Percentiles rank a stretch among this genome's conserved stretches.
Conservation (phyloP, 2,797 vertebrate genomes). For the Gouania willdenowi region DNA sequence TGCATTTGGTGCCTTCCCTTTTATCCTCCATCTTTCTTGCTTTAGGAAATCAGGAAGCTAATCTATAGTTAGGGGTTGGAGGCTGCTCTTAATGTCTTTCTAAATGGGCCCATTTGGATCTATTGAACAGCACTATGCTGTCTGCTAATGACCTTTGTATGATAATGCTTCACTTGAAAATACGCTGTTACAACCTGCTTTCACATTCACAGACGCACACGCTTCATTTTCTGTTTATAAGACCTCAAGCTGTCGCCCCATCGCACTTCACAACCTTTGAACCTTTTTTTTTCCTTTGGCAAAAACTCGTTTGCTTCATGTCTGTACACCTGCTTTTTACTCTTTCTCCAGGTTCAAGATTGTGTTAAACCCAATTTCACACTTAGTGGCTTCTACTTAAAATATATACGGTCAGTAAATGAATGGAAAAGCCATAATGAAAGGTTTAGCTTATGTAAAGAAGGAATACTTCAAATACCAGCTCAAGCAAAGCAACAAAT, state of each 20-base stretch:
- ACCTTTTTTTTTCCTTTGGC: not conserved
- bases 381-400: too few relatives aligned
- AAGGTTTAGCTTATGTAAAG: too few relatives aligned
- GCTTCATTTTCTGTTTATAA: slow-evolving; percentile 16
- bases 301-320: not conserved
- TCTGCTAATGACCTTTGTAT: slow-evolving; percentile 45
- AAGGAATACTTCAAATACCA: too few relatives aligned
- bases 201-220: slow-evolving; percentile 2
- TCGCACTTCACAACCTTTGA: not conserved
- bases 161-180: slow-evolving; percentile 42
- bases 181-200: slow-evolving; percentile 3
- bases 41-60: slow-evolving; percentile 25
- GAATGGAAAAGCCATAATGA: too few relatives aligned
- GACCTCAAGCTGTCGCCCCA: slow-evolving; percentile 8
- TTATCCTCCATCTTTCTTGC: not conserved
- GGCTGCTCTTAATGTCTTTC: slow-evolving; percentile 45
- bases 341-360: too few relatives aligned
- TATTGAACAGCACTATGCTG: slow-evolving; percentile 44
- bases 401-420: too few relatives aligned
- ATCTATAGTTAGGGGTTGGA: slow-evolving; percentile 37
- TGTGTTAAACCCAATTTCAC: too few relatives aligned
- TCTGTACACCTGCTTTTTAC: too few relatives aligned
- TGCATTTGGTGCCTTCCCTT: not conserved
- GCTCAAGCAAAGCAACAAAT: too few relatives aligned
- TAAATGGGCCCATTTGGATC: slow-evolving; percentile 51